Conservation (phyloP, 2,888 invertebrate genomes). For the Ormyrus pomaceus region DNA sequence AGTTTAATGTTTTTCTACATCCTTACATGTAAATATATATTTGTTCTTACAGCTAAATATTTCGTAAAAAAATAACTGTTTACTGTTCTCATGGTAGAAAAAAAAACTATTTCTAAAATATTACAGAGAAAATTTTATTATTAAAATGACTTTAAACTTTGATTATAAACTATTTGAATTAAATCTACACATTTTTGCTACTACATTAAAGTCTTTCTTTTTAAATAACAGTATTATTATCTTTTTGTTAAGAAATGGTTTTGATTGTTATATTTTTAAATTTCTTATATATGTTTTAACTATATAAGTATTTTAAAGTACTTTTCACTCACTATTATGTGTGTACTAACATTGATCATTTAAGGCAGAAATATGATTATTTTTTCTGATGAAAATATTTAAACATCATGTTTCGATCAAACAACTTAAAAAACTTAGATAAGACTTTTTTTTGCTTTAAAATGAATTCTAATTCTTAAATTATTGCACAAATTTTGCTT, state of each 20-base stretch:
- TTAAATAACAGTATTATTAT: background rate
- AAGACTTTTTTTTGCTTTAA: too few relatives aligned
- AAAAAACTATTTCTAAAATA: constrained; percentile 11
- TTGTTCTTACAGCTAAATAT: constrained; percentile 26
- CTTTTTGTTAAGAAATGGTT: background rate
- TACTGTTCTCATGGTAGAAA: constrained; percentile 9
- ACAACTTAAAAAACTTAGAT: too few relatives aligned
- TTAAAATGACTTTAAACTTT: constrained; percentile 15
- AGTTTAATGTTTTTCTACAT: constrained; percentile 27
- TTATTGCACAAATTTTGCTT: too few relatives aligned
- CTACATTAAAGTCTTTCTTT: background rate
- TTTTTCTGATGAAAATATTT: too few relatives aligned
- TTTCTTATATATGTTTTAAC: background rate
- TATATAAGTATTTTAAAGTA: background rate
- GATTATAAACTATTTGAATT: background rate
- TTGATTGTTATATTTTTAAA: background rate
- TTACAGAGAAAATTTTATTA: background rate
- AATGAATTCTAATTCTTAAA: too few relatives aligned
- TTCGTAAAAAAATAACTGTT: constrained; percentile 49
- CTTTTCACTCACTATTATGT: background rate
- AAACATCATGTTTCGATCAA: too few relatives aligned
- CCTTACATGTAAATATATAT: constrained; percentile 12
- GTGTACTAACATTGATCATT: constrained; percentile 6
- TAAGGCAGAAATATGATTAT: background rate
- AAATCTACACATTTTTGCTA: background rate